phyloP scores from a whole-genome alignment of 2,888 invertebrate genomes.

The Sacculina carcini region DNA sequence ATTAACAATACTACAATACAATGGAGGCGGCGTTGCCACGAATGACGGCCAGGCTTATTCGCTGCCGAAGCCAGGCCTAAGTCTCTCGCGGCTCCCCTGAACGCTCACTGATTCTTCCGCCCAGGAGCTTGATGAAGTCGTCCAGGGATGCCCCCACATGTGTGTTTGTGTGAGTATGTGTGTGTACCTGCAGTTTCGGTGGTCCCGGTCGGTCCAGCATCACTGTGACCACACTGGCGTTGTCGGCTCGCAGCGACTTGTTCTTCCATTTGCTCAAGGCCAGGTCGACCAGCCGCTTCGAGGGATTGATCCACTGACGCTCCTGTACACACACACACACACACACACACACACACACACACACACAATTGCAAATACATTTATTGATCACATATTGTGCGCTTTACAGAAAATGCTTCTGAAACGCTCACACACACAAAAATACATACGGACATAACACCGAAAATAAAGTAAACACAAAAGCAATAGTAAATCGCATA shows the following conservation, averaged over 20 bases:
- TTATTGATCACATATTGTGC: not conserved
- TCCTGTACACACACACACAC: slow-evolving; percentile 12
- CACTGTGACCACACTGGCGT: slow-evolving; percentile 75
- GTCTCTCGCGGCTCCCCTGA: no score
- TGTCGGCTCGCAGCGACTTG: slow-evolving; percentile 73
- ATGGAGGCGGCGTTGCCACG: no score
- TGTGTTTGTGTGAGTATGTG: no score
- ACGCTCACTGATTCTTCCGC: no score
- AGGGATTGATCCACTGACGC: slow-evolving; percentile 56
- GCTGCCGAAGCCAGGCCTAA: no score
- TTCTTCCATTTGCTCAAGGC: slow-evolving; percentile 59
- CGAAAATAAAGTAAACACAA: not conserved
- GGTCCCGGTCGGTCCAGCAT: slow-evolving; percentile 73
- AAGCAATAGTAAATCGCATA: no score
- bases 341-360: not conserved
- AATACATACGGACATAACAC: not conserved
- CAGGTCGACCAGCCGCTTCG: slow-evolving; percentile 57
- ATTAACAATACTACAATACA: no score
- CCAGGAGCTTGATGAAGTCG: no score
- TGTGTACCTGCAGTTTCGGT: slow-evolving; percentile 26
- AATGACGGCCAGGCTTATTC: no score
- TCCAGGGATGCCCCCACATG: no score
- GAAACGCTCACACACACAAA: not conserved
- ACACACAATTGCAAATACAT: no score
- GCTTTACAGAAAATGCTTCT: not conserved